These are phyloP conservation scores for Buathra laborator DNA, from an alignment of 2,888 invertebrate genomes.

Conservation along the genomic window DNA sequence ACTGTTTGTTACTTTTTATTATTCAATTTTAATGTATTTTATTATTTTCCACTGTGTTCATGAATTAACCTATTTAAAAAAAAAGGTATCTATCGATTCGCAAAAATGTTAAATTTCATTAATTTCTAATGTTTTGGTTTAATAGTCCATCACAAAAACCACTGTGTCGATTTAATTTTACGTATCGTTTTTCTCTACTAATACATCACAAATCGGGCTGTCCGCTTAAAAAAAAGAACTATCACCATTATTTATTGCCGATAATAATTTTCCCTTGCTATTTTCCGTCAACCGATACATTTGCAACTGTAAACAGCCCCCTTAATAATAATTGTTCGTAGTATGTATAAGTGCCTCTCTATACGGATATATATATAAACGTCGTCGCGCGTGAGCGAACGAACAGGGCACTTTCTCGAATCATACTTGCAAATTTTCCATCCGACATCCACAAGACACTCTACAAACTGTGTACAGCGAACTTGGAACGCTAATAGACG, in stretches of 20 bases:
- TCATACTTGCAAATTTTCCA: slow-evolving; percentile 81
- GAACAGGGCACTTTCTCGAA: slow-evolving; percentile 72
- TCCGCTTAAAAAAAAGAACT: background rate
- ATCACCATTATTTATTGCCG: background rate
- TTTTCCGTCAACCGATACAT: background rate
- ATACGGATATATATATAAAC: slow-evolving; percentile 1
- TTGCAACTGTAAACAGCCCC: background rate
- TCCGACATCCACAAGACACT: background rate
- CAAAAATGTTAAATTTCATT: too few relatives aligned
- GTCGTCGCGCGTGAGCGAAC: slow-evolving; percentile 31
- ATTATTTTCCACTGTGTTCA: too few relatives aligned
- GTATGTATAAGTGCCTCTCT: slow-evolving; percentile 8
- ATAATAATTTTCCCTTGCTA: background rate
- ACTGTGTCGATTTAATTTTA: too few relatives aligned
- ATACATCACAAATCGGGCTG: too few relatives aligned
- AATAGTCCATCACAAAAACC: too few relatives aligned
- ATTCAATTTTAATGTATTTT: too few relatives aligned
- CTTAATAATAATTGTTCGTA: background rate
- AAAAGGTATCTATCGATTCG: too few relatives aligned
- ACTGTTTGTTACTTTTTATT: too few relatives aligned
- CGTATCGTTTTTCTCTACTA: too few relatives aligned
- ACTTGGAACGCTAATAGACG: slow-evolving; percentile 77
- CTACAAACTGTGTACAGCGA: slow-evolving; percentile 27
- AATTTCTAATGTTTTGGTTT: too few relatives aligned
- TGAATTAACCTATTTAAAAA: too few relatives aligned